A percentile compares a stretch with the other conserved stretches of the same genome.
Conservation (phyloP, 1,140 invertebrate genomes). For the Drosophila pseudoobscura region DNA sequence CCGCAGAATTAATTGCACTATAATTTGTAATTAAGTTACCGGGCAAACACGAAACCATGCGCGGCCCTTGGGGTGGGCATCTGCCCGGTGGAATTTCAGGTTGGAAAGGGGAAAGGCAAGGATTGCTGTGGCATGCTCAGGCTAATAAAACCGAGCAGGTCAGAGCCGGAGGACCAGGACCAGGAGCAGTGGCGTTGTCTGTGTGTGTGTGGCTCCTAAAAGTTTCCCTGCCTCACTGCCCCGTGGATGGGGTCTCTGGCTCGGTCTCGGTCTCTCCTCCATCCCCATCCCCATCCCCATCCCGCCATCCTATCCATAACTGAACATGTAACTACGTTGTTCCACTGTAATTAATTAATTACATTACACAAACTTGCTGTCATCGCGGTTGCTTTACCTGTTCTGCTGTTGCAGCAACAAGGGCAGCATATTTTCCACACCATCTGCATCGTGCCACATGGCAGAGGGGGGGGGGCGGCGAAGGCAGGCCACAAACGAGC, state of each 20-base stretch:
- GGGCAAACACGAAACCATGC: slow-evolving; percentile 56
- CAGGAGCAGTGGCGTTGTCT: slow-evolving; percentile 1
- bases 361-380: slow-evolving; percentile 79
- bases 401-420: background rate
- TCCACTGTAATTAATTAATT: slow-evolving; percentile 78
- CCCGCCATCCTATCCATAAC: slow-evolving; percentile 21
- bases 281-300: no score
- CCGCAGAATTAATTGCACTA: slow-evolving; percentile 81
- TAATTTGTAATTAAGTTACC: slow-evolving; percentile 82
- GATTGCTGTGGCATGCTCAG: slow-evolving; percentile 14
- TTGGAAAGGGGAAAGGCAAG: slow-evolving; percentile 1
- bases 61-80: background rate
- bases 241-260: background rate
- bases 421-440: background rate
- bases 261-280: no score
- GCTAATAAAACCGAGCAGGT: slow-evolving; percentile 55
- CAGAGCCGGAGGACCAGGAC: background rate
- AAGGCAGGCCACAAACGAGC: slow-evolving; percentile 50
- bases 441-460: slow-evolving; percentile 5
- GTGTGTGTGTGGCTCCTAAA: background rate
- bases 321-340: slow-evolving; percentile 57
- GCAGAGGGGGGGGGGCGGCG: slow-evolving; percentile 23
- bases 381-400: slow-evolving; percentile 50
- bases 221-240: slow-evolving; percentile 10
- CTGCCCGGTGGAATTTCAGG: slow-evolving; percentile 6